Evolutionary conservation across 1,140 invertebrate species (phyloP).

Genomic region (Drosophila tropicalis): DNA sequence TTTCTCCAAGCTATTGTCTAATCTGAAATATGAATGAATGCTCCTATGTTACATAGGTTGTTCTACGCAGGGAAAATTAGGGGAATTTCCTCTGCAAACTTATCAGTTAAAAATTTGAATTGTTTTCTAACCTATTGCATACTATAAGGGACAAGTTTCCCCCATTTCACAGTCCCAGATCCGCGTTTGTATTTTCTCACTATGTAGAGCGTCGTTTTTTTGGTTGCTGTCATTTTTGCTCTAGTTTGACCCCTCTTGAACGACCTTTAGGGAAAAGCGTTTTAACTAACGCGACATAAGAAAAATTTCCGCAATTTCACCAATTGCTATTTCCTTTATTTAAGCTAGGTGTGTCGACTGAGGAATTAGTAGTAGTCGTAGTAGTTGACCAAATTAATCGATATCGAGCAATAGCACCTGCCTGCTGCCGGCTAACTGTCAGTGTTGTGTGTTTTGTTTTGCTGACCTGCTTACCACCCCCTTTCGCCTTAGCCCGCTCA

Average conservation of each 20-base stretch:
- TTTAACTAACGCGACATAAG: conserved; percentile 41
- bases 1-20: too few species aligned
- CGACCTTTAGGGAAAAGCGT: conserved; percentile 66
- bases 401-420: conserved; percentile 61
- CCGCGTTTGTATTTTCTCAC: background rate
- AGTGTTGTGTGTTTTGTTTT: conserved; percentile 15
- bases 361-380: conserved; percentile 27
- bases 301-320: conserved; percentile 70
- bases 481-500: conserved; percentile 5
- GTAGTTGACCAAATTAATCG: conserved; percentile 70
- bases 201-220: background rate
- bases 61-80: too few species aligned
- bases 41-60: too few species aligned
- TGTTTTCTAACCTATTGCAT: too few species aligned
- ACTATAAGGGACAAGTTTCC: too few species aligned
- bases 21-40: too few species aligned
- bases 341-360: conserved; percentile 56
- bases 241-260: conserved; percentile 2
- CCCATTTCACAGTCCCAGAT: too few species aligned
- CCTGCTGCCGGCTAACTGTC: conserved; percentile 36
- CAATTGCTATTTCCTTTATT: conserved; percentile 63
- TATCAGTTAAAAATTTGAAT: too few species aligned
- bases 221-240: background rate
- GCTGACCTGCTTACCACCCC: conserved; percentile 63
- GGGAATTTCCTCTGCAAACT: too few species aligned